A percentile compares a stretch with the other conserved stretches of the same genome.
These are phyloP conservation scores for Triplophysa yarkandensis DNA, from an alignment of 2,797 vertebrate genomes.

Conservation along the genomic window DNA sequence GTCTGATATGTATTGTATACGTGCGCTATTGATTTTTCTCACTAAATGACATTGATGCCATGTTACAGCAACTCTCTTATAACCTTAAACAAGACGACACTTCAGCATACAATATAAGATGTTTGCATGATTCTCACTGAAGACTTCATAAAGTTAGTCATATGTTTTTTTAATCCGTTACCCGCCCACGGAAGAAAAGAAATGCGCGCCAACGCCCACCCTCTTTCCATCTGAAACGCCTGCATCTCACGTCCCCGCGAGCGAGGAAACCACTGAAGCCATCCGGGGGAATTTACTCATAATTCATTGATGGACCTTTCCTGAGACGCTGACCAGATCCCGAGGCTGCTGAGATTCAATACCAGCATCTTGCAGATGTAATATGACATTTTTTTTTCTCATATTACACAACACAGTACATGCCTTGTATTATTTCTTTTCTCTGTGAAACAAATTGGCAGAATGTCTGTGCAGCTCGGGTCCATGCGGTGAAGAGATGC, in stretches of 20 bases:
- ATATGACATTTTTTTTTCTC: not conserved
- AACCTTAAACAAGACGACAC: not conserved
- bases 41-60: slow-evolving; percentile 32
- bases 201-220: slow-evolving; percentile 25
- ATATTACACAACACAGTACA: not conserved
- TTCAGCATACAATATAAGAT: slow-evolving; percentile 1
- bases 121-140: slow-evolving; percentile 29
- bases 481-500: not conserved
- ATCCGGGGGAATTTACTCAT: slow-evolving; percentile 21
- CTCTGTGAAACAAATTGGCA: not conserved
- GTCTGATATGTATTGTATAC: not conserved
- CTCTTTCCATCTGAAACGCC: slow-evolving; percentile 10
- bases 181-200: slow-evolving; percentile 35
- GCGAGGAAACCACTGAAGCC: slow-evolving; percentile 1
- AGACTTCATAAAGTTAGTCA: slow-evolving; percentile 34
- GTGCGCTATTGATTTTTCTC: slow-evolving; percentile 32
- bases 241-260: slow-evolving; percentile 17
- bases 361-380: not conserved
- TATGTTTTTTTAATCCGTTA: slow-evolving; percentile 13
- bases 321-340: slow-evolving; percentile 11
- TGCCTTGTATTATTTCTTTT: not conserved
- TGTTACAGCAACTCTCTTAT: slow-evolving; percentile 11
- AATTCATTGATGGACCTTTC: slow-evolving; percentile 10
- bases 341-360: not conserved
- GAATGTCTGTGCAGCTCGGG: not conserved